Evolutionary conservation across 2,797 vertebrate species (phyloP).

Genomic region (Simalia tracyae): DNA sequence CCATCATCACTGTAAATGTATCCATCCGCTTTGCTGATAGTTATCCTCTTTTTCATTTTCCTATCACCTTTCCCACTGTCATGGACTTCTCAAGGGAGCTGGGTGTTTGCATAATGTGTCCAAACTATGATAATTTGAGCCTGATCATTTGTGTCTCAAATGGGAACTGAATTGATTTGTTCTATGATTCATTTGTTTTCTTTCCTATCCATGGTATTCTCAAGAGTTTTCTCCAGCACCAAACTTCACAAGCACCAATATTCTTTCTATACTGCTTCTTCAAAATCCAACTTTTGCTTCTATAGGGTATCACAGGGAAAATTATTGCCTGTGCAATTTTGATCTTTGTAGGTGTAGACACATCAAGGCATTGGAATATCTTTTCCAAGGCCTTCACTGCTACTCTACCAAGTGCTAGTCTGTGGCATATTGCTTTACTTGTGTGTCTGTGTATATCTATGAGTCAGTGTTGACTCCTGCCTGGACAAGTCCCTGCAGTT

Average conservation of each 20-base stretch:
- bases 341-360: not conserved
- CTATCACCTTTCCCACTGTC: not conserved
- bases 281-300: not conserved
- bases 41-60: not conserved
- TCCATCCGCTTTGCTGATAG: not conserved
- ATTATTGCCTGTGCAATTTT: too few relatives aligned
- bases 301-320: too few relatives aligned
- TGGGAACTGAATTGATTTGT: not conserved
- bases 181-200: not conserved
- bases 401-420: too few relatives aligned
- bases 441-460: too few relatives aligned
- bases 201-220: too few relatives aligned
- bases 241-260: not conserved
- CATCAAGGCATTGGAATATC: not conserved
- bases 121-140: not conserved
- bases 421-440: too few relatives aligned
- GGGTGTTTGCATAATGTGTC: not conserved
- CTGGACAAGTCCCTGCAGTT: not conserved
- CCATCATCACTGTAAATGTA: not conserved
- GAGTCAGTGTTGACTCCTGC: not conserved
- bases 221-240: not conserved
- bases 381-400: too few relatives aligned
- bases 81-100: not conserved
- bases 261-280: not conserved
- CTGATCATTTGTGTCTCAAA: not conserved